Base-by-base conservation (phyloP, 2,113 vertebrate genomes). In the Eidolon helvum region DNA sequence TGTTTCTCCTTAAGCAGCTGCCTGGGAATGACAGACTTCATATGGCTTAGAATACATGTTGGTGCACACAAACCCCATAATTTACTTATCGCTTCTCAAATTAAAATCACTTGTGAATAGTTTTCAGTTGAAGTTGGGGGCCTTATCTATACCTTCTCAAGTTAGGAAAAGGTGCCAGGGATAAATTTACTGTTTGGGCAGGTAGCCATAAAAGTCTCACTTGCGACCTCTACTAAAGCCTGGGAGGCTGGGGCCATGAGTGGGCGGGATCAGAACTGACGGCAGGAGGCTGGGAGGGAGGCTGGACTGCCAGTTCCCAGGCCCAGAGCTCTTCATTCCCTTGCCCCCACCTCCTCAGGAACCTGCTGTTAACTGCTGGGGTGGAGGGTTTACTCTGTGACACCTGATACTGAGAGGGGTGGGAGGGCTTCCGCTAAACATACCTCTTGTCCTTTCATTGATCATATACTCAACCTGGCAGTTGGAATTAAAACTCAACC, bases 1-100 rank as follows among this genome's bases (percentile, higher is more conserved):
- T 99, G 98, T 99, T 98, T 98, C 90, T 93, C 94, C 95, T 79
- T 74, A 91, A 98, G 98, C 98, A 98, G 99, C 98, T 99, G 99
- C 98, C 95, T 98, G 98, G 97, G 98, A 98, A 98, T 97, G 82
- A 97, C 97, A 98, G 97, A 72, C 96, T 96, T 96, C 0, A 48
- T 98, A 95, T 95, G 97, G 97, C 92, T 96, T 98, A 96, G 98
- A 98, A 96, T 72, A 19, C 87, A 94, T 66, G 78, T 90, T 95
- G 53, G 80, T 80, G 40, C 94, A 86, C 59, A 92, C 50, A 59
- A 95, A 90, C 89, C 95, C 93, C 55, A 63, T 97, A 48, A 94
- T 97, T 96, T 94, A 80, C 94, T 94, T 96, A 96, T 61, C 93
- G 77, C 77, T 85, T 91, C 79, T 92, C 75, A 91, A 94, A 96